These are phyloP conservation scores for Myotis planiceps DNA, from an alignment of 2,797 vertebrate species.

Conservation along the genomic window DNA sequence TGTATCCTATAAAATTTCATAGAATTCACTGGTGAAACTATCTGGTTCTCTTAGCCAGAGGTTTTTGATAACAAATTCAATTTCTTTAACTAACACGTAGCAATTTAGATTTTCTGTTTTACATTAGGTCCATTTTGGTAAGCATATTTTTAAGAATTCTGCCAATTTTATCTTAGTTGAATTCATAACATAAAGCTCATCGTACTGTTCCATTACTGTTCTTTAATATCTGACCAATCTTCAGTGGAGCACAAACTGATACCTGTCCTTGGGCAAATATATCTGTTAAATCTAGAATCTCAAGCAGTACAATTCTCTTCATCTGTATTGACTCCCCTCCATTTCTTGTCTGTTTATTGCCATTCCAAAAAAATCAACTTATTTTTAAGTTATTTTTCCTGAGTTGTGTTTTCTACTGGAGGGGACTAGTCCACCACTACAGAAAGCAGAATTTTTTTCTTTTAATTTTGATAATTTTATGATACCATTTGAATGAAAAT, in stretches of 20 bases:
- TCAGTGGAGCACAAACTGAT: neutral
- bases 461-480: neutral
- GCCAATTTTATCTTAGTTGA: neutral
- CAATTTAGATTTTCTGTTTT: constrained; percentile 1
- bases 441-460: neutral
- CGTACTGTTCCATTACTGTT: neutral
- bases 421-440: neutral
- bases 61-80: neutral
- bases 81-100: neutral
- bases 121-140: neutral
- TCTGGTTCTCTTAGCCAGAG: neutral
- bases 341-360: neutral
- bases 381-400: neutral
- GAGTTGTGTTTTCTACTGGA: neutral
- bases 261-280: neutral
- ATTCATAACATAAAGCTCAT: neutral
- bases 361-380: neutral
- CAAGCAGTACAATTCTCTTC: neutral
- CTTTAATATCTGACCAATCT: neutral
- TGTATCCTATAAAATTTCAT: neutral
- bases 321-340: neutral
- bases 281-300: neutral
- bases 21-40: too few species aligned
- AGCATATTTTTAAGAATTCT: neutral
- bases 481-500: neutral